Conservation (phyloP, 2,797 vertebrate species). For the Characodon lateralis region DNA sequence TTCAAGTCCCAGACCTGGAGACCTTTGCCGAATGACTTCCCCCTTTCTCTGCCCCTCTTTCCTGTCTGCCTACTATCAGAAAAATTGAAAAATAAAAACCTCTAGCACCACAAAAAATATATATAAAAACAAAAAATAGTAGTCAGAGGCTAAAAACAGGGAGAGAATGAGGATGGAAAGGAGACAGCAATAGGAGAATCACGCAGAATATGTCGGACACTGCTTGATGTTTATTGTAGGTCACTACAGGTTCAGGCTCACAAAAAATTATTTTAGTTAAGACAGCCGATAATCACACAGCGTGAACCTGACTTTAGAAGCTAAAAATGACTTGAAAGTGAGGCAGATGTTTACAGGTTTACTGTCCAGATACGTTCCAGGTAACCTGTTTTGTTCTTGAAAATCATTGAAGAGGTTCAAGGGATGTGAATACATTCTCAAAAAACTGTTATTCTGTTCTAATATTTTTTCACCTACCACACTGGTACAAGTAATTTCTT, state of each 20-base stretch:
- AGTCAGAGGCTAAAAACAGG: neutral
- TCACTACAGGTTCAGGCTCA: neutral
- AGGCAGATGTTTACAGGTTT: neutral
- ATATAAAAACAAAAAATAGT: too few relatives aligned
- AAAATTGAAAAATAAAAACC: too few relatives aligned
- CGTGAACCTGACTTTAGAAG: neutral
- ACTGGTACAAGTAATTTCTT: neutral
- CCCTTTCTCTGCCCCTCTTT: too few relatives aligned
- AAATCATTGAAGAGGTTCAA: neutral
- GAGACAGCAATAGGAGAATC: neutral
- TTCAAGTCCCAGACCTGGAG: too few relatives aligned
- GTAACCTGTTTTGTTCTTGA: neutral
- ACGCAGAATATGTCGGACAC: neutral
- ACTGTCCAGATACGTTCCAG: neutral
- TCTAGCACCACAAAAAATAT: too few relatives aligned
- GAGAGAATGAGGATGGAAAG: neutral
- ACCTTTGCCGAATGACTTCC: too few relatives aligned
- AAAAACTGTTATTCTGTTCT: neutral
- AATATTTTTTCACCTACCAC: neutral
- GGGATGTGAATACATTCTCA: neutral
- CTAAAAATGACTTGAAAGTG: neutral
- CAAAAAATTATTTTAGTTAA: neutral
- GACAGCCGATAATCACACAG: neutral
- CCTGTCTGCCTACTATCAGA: too few relatives aligned
- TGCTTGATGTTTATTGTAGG: neutral